Conservation (phyloP, 2,797 vertebrate species). For the Sylvilagus floridanus region DNA sequence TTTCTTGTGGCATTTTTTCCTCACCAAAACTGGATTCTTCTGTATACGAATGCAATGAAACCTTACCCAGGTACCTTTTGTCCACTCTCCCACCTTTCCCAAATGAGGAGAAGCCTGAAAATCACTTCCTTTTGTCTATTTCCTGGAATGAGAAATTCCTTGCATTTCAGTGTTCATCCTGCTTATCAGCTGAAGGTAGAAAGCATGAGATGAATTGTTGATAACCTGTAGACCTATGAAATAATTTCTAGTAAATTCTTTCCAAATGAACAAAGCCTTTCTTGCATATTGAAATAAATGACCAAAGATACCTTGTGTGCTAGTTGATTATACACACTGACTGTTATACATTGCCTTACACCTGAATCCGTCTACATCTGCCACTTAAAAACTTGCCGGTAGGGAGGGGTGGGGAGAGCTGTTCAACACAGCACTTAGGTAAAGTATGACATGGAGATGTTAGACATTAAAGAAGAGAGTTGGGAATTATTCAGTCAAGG, state of each 20-base stretch:
- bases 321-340: not conserved
- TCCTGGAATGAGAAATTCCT: not conserved
- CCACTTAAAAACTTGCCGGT: slow-evolving; percentile 1
- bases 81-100: not conserved
- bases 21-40: not conserved
- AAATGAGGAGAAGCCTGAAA: not conserved
- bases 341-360: not conserved
- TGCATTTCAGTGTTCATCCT: not conserved
- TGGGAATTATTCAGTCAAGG: not conserved
- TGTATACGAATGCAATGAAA: not conserved
- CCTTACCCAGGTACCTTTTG: not conserved
- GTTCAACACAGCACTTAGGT: slow-evolving; percentile 26
- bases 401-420: not conserved
- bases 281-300: slow-evolving; percentile 13
- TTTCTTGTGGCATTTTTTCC: not conserved
- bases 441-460: not conserved
- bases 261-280: not conserved
- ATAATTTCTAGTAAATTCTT: slow-evolving; percentile 7
- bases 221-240: not conserved
- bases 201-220: not conserved
- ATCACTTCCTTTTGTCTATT: not conserved
- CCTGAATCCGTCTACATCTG: slow-evolving; percentile 9
- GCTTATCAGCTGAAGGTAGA: not conserved
- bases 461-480: slow-evolving; percentile 15
- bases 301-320: not conserved